These are phyloP conservation scores for Sesamia nonagrioides DNA, from an alignment of 1,140 invertebrate species.

Conservation along the genomic window DNA sequence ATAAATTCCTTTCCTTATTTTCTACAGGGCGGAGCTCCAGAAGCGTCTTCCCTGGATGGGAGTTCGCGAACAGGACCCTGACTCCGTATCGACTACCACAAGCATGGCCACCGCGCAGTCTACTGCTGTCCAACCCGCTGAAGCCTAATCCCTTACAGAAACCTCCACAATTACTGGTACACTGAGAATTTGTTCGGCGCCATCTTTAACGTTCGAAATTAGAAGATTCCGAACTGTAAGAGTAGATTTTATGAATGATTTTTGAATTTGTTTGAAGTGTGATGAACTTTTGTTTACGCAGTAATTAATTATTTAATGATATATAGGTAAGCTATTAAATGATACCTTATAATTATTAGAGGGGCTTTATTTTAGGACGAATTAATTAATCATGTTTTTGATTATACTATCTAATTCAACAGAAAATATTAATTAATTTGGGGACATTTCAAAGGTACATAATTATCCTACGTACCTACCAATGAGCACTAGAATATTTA, in stretches of 20 bases:
- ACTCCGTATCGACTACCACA: slow-evolving; percentile 72
- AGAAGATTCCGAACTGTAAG: not conserved
- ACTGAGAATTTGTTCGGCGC: slow-evolving; percentile 5
- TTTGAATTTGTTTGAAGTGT: not conserved
- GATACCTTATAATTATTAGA: no score
- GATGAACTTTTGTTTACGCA: not conserved
- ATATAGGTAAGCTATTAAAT: no score
- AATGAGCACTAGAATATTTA: slow-evolving; percentile 26
- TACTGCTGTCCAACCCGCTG: slow-evolving; percentile 58
- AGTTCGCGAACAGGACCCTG: slow-evolving; percentile 87
- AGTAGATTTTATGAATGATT: not conserved
- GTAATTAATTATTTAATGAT: not conserved
- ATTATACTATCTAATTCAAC: not conserved
- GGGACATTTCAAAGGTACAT: not conserved
- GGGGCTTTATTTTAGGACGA: not conserved
- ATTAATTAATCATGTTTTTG: not conserved
- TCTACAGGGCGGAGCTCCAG: slow-evolving; percentile 89
- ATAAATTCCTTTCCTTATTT: not conserved
- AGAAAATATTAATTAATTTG: not conserved
- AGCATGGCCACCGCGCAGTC: slow-evolving; percentile 73
- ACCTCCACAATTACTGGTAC: not conserved
- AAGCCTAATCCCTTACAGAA: slow-evolving; percentile 61
- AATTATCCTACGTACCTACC: not conserved
- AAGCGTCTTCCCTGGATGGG: slow-evolving; percentile 92
- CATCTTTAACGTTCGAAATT: not conserved